phyloP scores from a whole-genome alignment of 2,888 invertebrate species.

The Cheilosia scutellata region DNA sequence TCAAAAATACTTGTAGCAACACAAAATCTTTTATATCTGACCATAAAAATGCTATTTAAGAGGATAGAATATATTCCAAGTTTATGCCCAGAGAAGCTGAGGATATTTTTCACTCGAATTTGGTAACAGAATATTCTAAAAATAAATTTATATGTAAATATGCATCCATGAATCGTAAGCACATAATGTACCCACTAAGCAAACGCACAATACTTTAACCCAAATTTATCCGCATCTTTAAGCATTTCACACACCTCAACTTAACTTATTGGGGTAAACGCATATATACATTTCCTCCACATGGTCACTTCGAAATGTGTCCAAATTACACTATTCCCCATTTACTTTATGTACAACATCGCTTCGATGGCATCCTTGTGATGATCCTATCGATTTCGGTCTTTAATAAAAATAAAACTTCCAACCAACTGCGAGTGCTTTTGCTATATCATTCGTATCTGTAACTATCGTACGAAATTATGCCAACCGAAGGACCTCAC shows the following conservation, averaged over 20 bases:
- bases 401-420: conserved; percentile 61
- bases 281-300: neutral
- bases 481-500: conserved; percentile 63
- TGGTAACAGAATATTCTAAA: no score
- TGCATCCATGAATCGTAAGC: no score
- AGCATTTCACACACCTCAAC: neutral
- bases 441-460: conserved; percentile 32
- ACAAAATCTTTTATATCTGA: no score
- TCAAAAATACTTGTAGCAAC: no score
- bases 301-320: conserved; percentile 23
- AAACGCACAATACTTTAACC: neutral
- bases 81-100: no score
- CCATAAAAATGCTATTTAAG: no score
- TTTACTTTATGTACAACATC: conserved; percentile 31
- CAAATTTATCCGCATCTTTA: neutral
- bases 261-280: neutral
- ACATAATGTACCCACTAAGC: no score
- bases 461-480: conserved; percentile 45
- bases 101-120: no score
- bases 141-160: no score
- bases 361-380: conserved; percentile 30
- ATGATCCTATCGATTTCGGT: conserved; percentile 51
- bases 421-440: conserved; percentile 40
- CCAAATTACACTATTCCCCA: conserved; percentile 36
- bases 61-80: no score